Percentiles rank a stretch among this genome's conserved stretches.
Conservation (phyloP, 1,140 invertebrate species). For the Pinna nobilis region DNA sequence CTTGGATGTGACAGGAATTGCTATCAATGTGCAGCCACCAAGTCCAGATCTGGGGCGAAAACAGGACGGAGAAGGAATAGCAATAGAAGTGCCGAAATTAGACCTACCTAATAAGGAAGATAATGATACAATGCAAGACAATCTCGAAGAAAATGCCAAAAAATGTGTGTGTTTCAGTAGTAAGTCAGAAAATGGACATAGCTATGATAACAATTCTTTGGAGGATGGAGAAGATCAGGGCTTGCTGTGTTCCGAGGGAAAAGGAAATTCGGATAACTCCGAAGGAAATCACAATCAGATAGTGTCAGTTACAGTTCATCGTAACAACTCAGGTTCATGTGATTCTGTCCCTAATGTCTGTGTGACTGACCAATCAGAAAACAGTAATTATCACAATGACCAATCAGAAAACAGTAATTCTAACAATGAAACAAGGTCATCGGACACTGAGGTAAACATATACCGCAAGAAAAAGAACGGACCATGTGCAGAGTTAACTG, state of each 20-base stretch:
- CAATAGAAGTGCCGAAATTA: constrained; percentile 17
- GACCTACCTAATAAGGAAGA: background rate
- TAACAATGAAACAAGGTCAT: background rate
- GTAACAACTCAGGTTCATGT: background rate
- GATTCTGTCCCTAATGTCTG: background rate
- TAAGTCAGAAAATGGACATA: constrained; percentile 9
- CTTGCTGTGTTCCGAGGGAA: constrained; percentile 9
- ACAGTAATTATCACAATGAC: background rate
- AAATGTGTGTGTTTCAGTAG: constrained; percentile 20
- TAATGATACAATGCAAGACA: background rate
- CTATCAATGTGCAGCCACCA: constrained; percentile 34
- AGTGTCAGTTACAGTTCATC: constrained; percentile 1
- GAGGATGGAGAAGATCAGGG: constrained; percentile 17
- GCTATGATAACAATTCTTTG: constrained; percentile 23
- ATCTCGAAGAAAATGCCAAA: background rate
- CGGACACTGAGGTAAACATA: background rate
- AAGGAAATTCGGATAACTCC: background rate
- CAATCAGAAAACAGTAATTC: background rate
- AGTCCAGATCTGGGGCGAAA: constrained; percentile 16
- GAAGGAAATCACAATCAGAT: constrained; percentile 3
- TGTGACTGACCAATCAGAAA: background rate
- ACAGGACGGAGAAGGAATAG: no score
- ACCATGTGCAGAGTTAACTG: background rate
- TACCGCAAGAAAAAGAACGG: background rate
- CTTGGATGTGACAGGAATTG: constrained; percentile 13